Conservation (phyloP, 2,797 vertebrate species). For the Lepilemur ruficaudatus region DNA sequence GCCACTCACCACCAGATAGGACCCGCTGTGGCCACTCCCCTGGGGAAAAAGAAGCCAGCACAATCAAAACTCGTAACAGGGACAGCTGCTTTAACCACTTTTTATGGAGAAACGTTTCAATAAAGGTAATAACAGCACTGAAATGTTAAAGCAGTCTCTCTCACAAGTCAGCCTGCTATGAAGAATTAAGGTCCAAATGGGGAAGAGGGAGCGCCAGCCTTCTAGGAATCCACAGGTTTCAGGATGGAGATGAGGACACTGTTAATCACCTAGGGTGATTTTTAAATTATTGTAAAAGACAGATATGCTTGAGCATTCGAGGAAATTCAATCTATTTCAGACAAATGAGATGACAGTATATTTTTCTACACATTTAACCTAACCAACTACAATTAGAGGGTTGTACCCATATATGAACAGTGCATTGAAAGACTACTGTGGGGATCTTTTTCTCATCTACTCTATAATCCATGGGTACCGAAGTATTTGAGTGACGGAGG, state of each 20-base stretch:
- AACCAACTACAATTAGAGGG: conserved; percentile 48
- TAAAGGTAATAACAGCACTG: conserved; percentile 35
- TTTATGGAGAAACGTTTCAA: conserved; percentile 10
- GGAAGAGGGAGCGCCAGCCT: neutral
- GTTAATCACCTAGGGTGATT: conserved; percentile 52
- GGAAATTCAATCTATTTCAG: conserved; percentile 55
- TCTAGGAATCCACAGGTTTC: conserved; percentile 57
- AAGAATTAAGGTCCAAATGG: conserved; percentile 15
- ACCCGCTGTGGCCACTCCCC: conserved; percentile 81
- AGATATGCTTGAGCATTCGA: conserved; percentile 34
- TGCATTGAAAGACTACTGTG: neutral
- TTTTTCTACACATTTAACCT: conserved; percentile 50
- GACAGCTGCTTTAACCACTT: neutral
- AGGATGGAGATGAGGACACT: conserved; percentile 36
- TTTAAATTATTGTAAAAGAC: conserved; percentile 66
- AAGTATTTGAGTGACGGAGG: conserved; percentile 35
- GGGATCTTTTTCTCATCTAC: conserved; percentile 17
- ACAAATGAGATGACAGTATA: conserved; percentile 48
- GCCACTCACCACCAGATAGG: conserved; percentile 80
- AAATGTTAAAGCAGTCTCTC: neutral
- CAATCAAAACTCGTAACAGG: conserved; percentile 28
- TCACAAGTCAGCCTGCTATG: neutral
- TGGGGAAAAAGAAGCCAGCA: conserved; percentile 65
- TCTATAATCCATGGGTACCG: conserved; percentile 29
- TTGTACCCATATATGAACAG: neutral